A percentile compares a stretch with the other conserved stretches of the same genome.
Conservation (phyloP, 2,113 vertebrate species). For the Gobius niger region DNA sequence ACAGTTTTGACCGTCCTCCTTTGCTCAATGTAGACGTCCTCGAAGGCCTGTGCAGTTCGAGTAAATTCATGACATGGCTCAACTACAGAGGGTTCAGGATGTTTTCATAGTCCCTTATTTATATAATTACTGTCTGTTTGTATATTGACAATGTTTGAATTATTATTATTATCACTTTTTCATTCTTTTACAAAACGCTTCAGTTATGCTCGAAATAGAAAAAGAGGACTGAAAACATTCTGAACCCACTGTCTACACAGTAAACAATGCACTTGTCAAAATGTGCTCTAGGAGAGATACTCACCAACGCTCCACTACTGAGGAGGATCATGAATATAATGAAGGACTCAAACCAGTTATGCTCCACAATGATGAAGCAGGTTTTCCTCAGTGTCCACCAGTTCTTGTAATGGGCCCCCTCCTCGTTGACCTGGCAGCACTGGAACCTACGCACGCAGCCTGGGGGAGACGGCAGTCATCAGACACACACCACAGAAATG, state of each 20-base stretch:
- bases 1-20: conserved; percentile 91
- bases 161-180: too few species aligned
- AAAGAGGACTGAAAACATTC: too few species aligned
- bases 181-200: too few species aligned
- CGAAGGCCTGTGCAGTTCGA: conserved; percentile 84
- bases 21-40: conserved; percentile 97
- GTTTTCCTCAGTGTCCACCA: conserved; percentile 98
- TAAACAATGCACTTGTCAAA: background rate
- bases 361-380: conserved; percentile 96
- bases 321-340: conserved; percentile 99
- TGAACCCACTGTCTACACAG: background rate
- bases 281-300: conserved; percentile 39
- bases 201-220: too few species aligned
- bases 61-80: background rate
- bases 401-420: conserved; percentile 83
- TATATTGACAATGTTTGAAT: too few species aligned
- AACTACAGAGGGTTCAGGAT: background rate
- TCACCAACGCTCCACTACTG: conserved; percentile 96
- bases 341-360: conserved; percentile 99
- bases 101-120: too few species aligned
- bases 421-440: conserved; percentile 90
- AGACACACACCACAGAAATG: background rate
- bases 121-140: too few species aligned
- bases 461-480: conserved; percentile 46
- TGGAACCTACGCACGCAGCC: conserved; percentile 91